Evolutionary conservation across 2,113 vertebrate species (phyloP), one percentile per base, ranked within the genome.

Genomic region (Hypocryptadius cinnamomeus): DNA sequence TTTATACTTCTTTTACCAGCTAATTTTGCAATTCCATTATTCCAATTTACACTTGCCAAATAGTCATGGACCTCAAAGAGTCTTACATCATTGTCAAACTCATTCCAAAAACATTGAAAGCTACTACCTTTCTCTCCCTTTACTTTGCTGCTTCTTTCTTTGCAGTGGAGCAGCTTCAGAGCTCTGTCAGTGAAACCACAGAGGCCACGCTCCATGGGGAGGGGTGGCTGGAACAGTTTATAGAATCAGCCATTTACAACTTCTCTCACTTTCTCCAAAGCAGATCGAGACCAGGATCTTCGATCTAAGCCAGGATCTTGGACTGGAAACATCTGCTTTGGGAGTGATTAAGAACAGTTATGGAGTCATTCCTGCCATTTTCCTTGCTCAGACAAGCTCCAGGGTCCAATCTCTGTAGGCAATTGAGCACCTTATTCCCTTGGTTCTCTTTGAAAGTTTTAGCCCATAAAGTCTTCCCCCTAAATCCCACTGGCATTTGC

Each of bases 11-110:
- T 47, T 68, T 50, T 11, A 40, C 39, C 44, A 61, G 35, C 25
- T 63, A 6, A 39, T 64, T 93, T 79, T 51, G 35, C 53, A 79
- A 11, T 9, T 48, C 44, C 25, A 9, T 19, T 24, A 7, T 27
- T 61, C 25, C 23, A 74, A 28, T 31, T 79, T 8, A 33, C 15
- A 6, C 5, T 40, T 48, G 31, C 45, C 70, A 66, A 48, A 51
- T 0, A 70, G 21, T 27, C 47, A 9, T 0, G 6, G 25, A 31
- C 8, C 47, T 42, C n/a, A 5, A 48, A 37, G 42, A 61, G 25
- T 33, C 65, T 37, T 15, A 53, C 30, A 50, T 35, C 31, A 19
- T 1, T 3, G 50, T 24, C n/a, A 64, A 64, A 68, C 14, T 65
- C 18, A 30, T 31, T 45, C 35, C 68, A 71, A 50, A 87, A 42